Evolutionary conservation across 2,888 invertebrate species (phyloP), one percentile per base, ranked within the genome.

Genomic region (Criorhina ranunculi): DNA sequence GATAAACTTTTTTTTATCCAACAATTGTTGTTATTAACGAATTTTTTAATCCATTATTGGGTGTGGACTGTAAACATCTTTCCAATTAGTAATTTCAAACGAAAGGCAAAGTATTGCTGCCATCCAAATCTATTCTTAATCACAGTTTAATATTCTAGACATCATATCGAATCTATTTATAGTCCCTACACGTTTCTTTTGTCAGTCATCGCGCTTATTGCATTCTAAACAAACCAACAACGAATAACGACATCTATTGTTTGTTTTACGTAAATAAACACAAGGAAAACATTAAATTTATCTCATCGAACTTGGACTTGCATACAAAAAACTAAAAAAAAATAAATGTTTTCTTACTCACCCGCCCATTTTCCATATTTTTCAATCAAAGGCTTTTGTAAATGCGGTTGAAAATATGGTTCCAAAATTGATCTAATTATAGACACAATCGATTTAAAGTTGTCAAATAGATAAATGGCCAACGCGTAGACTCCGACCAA

Each of bases 341-440:
- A 62, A 44, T n/a, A 17, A 44, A 17, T 1, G n/a, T 55, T 8
- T 19, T 12, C n/a, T 7, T 40, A 93, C 94, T 94, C 91, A 97
- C 97, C 95, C 90, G 97, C 97, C 97, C 98, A 98, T 82, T 95
- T 93, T 88, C 98, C 98, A 90, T 94, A 97, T 90, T 94, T 95
- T 89, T 95, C 94, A 40, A 92, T 89, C 70, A 96, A 90, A 11
- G 93, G 92, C 87, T 93, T 92, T 86, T 94, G 94, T 89, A 95
- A 93, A 67, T 94, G 90, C 0, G 95, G 94, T 86, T 94, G 92
- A 89, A 95, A 94, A 87, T 93, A 94, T 19, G 95, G 95, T 90
- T 94, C 93, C 89, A 96, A 90, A 88, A 95, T 90, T 2, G 95
- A 94, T 87, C 93, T 93, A 49, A 93, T 88, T 70, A 94, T 92